Percentiles rank a stretch among this genome's conserved stretches.
Evolutionary conservation across 2,888 invertebrate genomes (phyloP).

Genomic region (Ypsolopha sequella): DNA sequence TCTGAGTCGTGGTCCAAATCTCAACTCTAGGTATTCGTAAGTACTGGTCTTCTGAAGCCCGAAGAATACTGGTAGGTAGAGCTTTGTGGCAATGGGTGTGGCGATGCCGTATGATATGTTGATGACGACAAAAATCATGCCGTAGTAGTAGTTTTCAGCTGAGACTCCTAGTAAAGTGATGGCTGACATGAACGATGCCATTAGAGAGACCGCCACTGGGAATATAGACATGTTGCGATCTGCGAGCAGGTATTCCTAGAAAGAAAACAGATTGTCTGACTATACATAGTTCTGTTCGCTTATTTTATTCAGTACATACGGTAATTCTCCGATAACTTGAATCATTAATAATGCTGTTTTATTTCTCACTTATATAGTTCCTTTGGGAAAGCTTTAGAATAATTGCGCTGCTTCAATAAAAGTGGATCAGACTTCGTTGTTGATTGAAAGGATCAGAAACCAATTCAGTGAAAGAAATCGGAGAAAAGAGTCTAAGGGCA

Average conservation of each 20-base stretch:
- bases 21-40: constrained; percentile 91
- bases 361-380: too few relatives aligned
- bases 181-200: constrained; percentile 96
- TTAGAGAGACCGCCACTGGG: constrained; percentile 89
- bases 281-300: too few relatives aligned
- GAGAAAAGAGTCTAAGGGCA: too few relatives aligned
- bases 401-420: too few relatives aligned
- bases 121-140: constrained; percentile 84
- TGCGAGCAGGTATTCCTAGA: constrained; percentile 86
- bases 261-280: too few relatives aligned
- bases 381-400: too few relatives aligned
- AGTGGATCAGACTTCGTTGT: too few relatives aligned
- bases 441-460: too few relatives aligned
- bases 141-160: constrained; percentile 87
- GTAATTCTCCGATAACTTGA: too few relatives aligned
- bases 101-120: constrained; percentile 81
- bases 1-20: constrained; percentile 85
- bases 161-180: constrained; percentile 91
- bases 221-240: constrained; percentile 82
- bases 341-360: too few relatives aligned
- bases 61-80: constrained; percentile 89
- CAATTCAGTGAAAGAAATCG: too few relatives aligned
- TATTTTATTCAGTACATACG: too few relatives aligned
- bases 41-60: constrained; percentile 87
- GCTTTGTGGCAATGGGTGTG: constrained; percentile 81